These are phyloP conservation scores for Fundulus diaphanus DNA, from an alignment of 2,797 vertebrate genomes.

Conservation along the genomic window DNA sequence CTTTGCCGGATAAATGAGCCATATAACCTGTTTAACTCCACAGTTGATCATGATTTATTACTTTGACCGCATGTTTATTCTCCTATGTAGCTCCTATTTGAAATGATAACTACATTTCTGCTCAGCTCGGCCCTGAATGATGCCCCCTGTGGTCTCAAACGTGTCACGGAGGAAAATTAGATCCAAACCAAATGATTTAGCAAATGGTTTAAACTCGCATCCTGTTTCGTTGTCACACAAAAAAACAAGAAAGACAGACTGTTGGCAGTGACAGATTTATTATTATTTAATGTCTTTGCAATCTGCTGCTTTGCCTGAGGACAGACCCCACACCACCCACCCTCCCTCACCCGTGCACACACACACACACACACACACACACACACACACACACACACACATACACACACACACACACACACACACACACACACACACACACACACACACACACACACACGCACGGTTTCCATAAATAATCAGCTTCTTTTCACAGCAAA, in stretches of 20 bases:
- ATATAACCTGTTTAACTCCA: not conserved
- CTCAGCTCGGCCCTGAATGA: constrained; percentile 26
- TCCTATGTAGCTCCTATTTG: not conserved
- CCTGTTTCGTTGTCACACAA: constrained; percentile 21
- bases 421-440: too few species aligned
- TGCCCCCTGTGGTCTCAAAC: constrained; percentile 23
- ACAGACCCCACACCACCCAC: constrained; percentile 49
- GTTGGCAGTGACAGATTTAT: constrained; percentile 59
- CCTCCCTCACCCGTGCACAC: too few species aligned
- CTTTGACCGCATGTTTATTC: not conserved
- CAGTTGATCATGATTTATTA: not conserved
- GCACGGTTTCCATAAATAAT: constrained; percentile 27
- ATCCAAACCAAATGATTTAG: constrained; percentile 1
- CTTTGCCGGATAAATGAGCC: not conserved
- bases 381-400: too few species aligned
- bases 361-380: too few species aligned
- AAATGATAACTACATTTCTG: constrained; percentile 4
- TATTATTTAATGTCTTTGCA: constrained; percentile 74
- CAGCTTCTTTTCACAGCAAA: constrained; percentile 14
- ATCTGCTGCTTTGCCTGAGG: constrained; percentile 74
- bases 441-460: too few species aligned
- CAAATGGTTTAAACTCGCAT: constrained; percentile 9
- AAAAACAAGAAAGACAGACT: constrained; percentile 11
- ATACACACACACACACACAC: too few species aligned
- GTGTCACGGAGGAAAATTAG: constrained; percentile 1